Base-by-base conservation (phyloP, 2,888 invertebrate species). In the Troides helena region DNA sequence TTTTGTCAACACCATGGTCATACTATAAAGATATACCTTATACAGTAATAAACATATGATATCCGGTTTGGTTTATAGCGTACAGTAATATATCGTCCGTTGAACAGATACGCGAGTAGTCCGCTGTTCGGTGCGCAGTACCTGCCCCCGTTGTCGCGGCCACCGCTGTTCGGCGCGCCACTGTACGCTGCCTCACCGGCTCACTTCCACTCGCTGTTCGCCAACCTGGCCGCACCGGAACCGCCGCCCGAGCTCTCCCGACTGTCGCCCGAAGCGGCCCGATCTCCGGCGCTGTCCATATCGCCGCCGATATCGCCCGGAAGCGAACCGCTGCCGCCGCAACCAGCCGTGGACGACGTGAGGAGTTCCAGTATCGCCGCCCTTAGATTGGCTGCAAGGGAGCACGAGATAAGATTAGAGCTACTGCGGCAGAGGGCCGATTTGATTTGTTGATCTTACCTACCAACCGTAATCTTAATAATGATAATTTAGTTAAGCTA, bases 311-410 rank as follows among this genome's bases (percentile, higher is more conserved):
- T 92, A 75, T 92, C 90, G n/a, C 92, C 92, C 0, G 92, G 91
- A 1, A 88, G 87, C 76, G 91, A 90, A 76, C 91, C 93, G 30
- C 88, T 94, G 67, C 89, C 90, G 50, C 81, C 90, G 78, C 79
- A 92, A 57, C 95, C 95, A 7, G 76, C 71, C 72, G 78, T 84
- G 73, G 92, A 92, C 50, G 97, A 97, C 82, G 94, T 97, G n/a
- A 93, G 97, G 76, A 96, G 95, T 75, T 97, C 97, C 18, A 98
- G 98, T 81, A 98, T 98, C 76, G 97, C 97, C 0, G 96, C 97
- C 0, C 90, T 98, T 70, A 93, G 98, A 76, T 88, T 97, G 65
- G 98, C 98, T 78, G 98, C 98, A 0, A 93, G 98, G 53, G 98
- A 98, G 82, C 98, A 98, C 86, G 98, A 98, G 85, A 89, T 97